Conservation (phyloP, 2,888 invertebrate genomes). For the Drosophila hamatofila region DNA sequence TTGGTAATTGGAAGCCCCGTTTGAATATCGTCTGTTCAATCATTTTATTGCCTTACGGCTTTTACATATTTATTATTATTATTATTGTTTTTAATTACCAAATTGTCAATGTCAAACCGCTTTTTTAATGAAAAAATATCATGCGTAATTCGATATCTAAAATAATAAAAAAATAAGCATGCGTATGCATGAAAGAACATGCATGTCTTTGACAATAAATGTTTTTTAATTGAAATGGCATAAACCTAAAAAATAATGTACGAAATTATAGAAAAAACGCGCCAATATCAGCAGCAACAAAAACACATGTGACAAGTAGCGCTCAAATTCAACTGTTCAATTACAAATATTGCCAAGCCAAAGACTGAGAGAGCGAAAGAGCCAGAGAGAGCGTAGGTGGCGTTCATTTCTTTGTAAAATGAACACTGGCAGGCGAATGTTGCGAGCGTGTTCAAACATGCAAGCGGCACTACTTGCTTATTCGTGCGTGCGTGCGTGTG, state of each 20-base stretch:
- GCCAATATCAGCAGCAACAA: slow-evolving; percentile 35
- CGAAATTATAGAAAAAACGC: slow-evolving; percentile 21
- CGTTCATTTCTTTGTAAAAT: slow-evolving; percentile 52
- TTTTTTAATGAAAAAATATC: slow-evolving; percentile 13
- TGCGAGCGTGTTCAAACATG: slow-evolving; percentile 55
- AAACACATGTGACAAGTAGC: slow-evolving; percentile 41
- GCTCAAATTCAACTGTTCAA: slow-evolving; percentile 49
- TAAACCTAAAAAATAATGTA: neutral
- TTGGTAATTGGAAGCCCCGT: slow-evolving; percentile 18
- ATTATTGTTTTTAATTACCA: slow-evolving; percentile 1
- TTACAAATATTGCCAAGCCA: slow-evolving; percentile 26
- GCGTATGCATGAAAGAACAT: neutral
- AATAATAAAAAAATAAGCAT: slow-evolving; percentile 7
- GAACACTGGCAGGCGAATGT: slow-evolving; percentile 44
- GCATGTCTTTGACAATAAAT: neutral
- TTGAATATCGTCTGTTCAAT: neutral
- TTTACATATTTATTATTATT: neutral
- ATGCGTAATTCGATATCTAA: slow-evolving; percentile 39
- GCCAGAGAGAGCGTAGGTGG: slow-evolving; percentile 36
- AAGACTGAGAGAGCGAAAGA: slow-evolving; percentile 17
- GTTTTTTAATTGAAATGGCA: neutral
- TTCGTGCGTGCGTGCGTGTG: neutral
- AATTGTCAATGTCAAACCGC: slow-evolving; percentile 38
- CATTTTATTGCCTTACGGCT: slow-evolving; percentile 6
- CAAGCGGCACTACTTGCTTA: slow-evolving; percentile 5